Evolutionary conservation across 2,888 invertebrate genomes (phyloP), one percentile per base, ranked within the genome.

Genomic region (Synergus umbraculus): DNA sequence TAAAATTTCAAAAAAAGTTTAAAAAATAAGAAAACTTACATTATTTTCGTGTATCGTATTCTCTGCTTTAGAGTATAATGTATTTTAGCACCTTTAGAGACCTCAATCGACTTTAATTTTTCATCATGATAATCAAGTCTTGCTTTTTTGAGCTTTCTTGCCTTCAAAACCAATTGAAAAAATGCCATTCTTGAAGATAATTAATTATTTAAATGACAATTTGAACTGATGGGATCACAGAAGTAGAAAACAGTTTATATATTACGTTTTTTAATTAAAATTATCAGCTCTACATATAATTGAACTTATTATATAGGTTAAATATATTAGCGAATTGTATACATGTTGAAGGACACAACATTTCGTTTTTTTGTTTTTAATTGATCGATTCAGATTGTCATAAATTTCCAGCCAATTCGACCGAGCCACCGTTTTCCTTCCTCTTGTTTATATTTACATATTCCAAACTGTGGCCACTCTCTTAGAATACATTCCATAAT

Each of bases 141-240:
- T 80, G 93, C 92, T 86, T 93, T 93, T 87, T 93, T 93, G 69
- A 95, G 91, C 29, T 92, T 93, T 41, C 93, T 89, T 60, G 95
- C 94, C 89, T 94, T 94, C 89, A 94, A 93, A 13, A 95, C 89
- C 79, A 94, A 91, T 79, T 93, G 93, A 85, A 94, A 93, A 84
- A 94, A 94, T 18, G 94, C 93, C 95, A 95, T 94, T n/a, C 65
- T 37, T 54, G 9, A 12, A 37, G 13, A 76, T 13, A 77, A 76
- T 44, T 73, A 49, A 60, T 54, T 41, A 63, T 29, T 49, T 46
- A 4, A 12, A 18, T 73, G 5, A 5, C 4, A 3, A 73, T 4
- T 73, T 10, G 12, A 73, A 73, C 3, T 15, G 2, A 9, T 73
- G 5, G 8, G 2, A n/a, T 66, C 10, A 43, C 1, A 44, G 9